phyloP scores from a whole-genome alignment of 2,797 vertebrate species.

The Lagorchestes hirsutus region DNA sequence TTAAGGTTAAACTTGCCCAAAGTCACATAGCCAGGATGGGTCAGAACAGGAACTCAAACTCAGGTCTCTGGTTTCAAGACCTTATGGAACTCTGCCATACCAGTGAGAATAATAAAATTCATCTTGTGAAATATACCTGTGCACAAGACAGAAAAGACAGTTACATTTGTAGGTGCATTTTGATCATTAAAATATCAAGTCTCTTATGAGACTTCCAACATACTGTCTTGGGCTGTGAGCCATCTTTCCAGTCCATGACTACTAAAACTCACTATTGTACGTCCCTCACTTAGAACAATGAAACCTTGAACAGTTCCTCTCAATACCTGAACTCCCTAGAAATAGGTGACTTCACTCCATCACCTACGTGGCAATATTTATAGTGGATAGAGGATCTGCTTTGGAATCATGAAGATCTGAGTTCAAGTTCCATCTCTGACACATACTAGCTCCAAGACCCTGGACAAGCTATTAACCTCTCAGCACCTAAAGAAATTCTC shows the following conservation, averaged over 20 bases:
- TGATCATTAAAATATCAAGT: neutral
- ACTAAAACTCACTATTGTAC: neutral
- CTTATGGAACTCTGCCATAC: neutral
- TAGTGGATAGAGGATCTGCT: neutral
- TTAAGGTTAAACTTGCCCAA: neutral
- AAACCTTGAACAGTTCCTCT: neutral
- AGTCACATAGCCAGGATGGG: neutral
- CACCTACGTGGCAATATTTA: neutral
- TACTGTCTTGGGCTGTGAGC: neutral
- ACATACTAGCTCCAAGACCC: neutral
- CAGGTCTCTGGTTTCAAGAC: neutral
- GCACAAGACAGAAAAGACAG: neutral
- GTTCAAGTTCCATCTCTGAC: neutral
- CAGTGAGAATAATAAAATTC: neutral
- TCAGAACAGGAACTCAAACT: neutral
- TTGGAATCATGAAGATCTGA: neutral
- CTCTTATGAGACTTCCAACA: neutral
- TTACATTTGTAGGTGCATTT: neutral
- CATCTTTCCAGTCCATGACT: neutral
- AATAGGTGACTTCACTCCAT: neutral
- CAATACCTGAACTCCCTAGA: neutral
- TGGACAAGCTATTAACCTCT: neutral
- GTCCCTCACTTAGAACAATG: neutral
- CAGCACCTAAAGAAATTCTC: neutral
- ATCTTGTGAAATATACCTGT: neutral